phyloP scores from a whole-genome alignment of 2,888 invertebrate species.

The Protophormia terraenovae region DNA sequence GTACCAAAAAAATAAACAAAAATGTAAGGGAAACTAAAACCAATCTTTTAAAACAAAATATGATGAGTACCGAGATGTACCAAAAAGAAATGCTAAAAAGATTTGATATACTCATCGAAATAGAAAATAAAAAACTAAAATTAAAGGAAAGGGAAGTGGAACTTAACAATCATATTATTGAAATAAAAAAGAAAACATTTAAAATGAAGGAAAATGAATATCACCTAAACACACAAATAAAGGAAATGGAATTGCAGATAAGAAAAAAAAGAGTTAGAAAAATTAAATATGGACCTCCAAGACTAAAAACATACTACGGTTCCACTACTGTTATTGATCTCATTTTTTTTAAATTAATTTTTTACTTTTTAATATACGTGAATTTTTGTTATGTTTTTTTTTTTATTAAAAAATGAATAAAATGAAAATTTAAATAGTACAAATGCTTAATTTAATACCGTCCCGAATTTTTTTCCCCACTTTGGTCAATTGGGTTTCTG shows the following conservation, averaged over 20 bases:
- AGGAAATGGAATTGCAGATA: not conserved
- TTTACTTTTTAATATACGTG: not conserved
- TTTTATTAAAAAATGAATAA: not conserved
- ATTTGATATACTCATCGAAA: not conserved
- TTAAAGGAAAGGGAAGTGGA: not conserved
- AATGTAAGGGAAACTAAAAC: too few relatives aligned
- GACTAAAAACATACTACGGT: not conserved
- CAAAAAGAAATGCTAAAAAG: not conserved
- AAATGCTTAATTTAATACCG: not conserved
- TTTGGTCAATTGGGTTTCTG: not conserved
- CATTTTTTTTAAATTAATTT: not conserved
- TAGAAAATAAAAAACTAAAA: not conserved
- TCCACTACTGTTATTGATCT: too few relatives aligned
- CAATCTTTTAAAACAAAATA: too few relatives aligned
- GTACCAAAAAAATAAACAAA: too few relatives aligned
- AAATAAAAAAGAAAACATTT: not conserved
- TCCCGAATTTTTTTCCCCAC: not conserved
- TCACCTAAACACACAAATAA: not conserved
- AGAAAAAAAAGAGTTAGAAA: too few relatives aligned
- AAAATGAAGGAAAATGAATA: not conserved
- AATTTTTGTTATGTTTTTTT: not conserved
- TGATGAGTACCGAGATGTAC: too few relatives aligned
- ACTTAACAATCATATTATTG: not conserved
- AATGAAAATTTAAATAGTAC: not conserved
- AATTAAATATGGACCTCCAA: too few relatives aligned